Base-by-base conservation (phyloP, 2,113 vertebrate species). In the Saguinus imperator region DNA sequence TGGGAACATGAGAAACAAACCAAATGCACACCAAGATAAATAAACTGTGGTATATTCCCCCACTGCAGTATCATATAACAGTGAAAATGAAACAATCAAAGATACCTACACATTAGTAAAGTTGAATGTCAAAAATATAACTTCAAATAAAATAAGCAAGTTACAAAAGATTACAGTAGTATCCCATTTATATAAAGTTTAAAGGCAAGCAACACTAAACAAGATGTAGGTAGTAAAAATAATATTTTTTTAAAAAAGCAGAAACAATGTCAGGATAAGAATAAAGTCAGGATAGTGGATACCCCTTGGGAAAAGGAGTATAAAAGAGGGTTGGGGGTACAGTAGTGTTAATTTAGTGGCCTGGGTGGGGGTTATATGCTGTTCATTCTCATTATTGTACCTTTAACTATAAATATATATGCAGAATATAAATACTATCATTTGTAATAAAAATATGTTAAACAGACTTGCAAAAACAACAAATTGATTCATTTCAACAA, bases 361-460 rank as follows among this genome's bases (percentile, higher is more conserved):
- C 25, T 87, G 1, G 3, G 6, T 85, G 40, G 18, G 93, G 16
- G 45, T 45, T 84, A 73, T 37, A 45, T 87, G 35, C 21, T 89
- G n/a, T 89, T 91, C 57, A 79, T 52, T 70, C n/a, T 77, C n/a
- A 94, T 94, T 73, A 68, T 3, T 94, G 21, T 95, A 37, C 25
- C 37, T 93, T 73, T 35, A 64, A 73, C 23, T 68, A 12, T 75
- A 90, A 83, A 82, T 85, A 88, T 18, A 87, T 68, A 55, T 4
- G n/a, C 32, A 48, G 48, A 5, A 55, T 52, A 61, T 32, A 64
- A 64, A 29, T 58, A 3, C n/a, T 66, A 73, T 55, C 58, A 64
- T 92, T 93, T 82, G 89, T 32, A 89, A 89, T 70, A 72, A 86
- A 91, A 80, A 66, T 57, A 75, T 87, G 27, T 57, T 79, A 94